These are phyloP conservation scores for Bellardia bayeri DNA, from an alignment of 2,888 invertebrate genomes.

Conservation along the genomic window DNA sequence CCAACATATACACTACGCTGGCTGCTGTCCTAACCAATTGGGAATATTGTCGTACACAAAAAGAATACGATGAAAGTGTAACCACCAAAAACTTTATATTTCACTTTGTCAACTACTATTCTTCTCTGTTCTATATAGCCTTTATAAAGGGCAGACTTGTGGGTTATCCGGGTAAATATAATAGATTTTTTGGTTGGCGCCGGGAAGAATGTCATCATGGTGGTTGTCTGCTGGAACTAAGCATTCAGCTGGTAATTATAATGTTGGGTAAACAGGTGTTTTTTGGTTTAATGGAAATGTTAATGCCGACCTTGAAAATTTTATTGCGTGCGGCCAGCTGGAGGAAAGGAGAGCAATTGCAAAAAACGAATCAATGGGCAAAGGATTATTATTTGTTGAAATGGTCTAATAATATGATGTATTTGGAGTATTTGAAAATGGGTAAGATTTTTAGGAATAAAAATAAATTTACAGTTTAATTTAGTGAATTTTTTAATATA, in stretches of 20 bases:
- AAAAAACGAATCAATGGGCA: not conserved
- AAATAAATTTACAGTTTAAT: too few species aligned
- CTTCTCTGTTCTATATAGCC: not conserved
- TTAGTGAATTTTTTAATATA: not conserved
- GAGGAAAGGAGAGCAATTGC: not conserved
- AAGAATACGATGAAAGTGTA: conserved; percentile 1
- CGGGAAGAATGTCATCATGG: conserved; percentile 84
- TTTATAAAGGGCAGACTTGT: conserved; percentile 80
- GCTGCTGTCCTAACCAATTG: not conserved
- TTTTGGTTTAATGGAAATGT: not conserved
- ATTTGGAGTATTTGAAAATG: conserved; percentile 2
- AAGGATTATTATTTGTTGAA: not conserved
- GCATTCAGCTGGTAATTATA: not conserved
- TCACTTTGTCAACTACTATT: not conserved
- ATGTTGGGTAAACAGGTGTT: conserved; percentile 3
- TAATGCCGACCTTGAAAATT: conserved; percentile 1
- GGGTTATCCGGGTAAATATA: conserved; percentile 91
- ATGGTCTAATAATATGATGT: conserved; percentile 2
- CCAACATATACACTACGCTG: not conserved
- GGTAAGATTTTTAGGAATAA: not conserved
- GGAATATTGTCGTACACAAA: conserved; percentile 7
- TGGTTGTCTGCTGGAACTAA: not conserved
- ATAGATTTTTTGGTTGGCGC: conserved; percentile 88
- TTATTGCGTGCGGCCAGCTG: not conserved
- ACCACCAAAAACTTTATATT: not conserved